phyloP scores from a whole-genome alignment of 1,140 invertebrate species.

The Formica selysi region DNA sequence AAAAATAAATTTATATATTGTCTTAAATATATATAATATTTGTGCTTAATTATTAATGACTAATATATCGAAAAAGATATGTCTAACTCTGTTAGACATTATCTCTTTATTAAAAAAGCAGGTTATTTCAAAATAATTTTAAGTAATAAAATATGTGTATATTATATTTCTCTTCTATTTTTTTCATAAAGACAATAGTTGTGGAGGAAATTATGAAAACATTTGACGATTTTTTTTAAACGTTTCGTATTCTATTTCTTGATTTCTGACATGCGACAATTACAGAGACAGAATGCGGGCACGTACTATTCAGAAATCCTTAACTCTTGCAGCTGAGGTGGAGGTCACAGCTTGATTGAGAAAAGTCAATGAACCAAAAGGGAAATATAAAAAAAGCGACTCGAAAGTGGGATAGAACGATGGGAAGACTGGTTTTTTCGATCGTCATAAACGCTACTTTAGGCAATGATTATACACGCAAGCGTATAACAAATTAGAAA shows the following conservation, averaged over 20 bases:
- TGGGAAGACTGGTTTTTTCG: conserved; percentile 37
- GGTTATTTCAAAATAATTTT: neutral
- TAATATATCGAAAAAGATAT: conserved; percentile 2
- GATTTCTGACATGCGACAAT: conserved; percentile 6
- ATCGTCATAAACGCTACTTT: conserved; percentile 36
- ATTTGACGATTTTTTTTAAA: conserved; percentile 4
- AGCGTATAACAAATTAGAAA: conserved; percentile 28
- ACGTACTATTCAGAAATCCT: conserved; percentile 59
- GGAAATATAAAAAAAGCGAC: conserved; percentile 31
- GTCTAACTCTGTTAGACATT: neutral
- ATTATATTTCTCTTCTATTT: neutral
- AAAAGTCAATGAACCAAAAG: conserved; percentile 37
- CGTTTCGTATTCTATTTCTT: neutral
- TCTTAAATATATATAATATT: neutral
- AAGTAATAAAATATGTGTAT: neutral
- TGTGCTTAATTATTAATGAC: neutral
- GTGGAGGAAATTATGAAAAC: neutral
- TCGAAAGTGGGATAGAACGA: conserved; percentile 4
- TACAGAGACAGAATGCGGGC: neutral
- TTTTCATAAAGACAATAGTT: neutral
- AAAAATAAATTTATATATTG: neutral
- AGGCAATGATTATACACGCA: conserved; percentile 23
- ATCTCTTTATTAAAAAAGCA: neutral
- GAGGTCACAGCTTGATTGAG: conserved; percentile 67
- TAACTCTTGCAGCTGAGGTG: conserved; percentile 76